A percentile compares a stretch with the other conserved stretches of the same genome.
These are phyloP conservation scores for Bemisia tabaci DNA, from an alignment of 1,140 invertebrate genomes.

Conservation along the genomic window DNA sequence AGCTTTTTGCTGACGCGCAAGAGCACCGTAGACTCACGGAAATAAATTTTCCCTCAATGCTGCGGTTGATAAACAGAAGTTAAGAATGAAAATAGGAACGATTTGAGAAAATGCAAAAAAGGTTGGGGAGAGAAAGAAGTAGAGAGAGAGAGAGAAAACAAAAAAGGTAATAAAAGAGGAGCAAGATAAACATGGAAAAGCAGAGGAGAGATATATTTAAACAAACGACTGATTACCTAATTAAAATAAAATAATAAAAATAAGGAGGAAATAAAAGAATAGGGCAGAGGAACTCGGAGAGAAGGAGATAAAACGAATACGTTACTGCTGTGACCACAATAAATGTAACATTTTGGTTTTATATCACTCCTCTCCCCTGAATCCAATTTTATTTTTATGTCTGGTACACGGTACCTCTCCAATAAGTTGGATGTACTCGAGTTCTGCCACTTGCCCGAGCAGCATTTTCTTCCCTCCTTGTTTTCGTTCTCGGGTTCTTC, in stretches of 20 bases:
- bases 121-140: background rate
- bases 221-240: background rate
- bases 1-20: no score
- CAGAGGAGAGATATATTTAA: background rate
- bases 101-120: background rate
- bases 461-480: background rate
- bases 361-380: background rate
- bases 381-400: background rate
- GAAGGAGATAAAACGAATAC: background rate
- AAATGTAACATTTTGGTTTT: background rate
- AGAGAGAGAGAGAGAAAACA: background rate
- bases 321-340: background rate
- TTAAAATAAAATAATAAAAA: slow-evolving; percentile 1
- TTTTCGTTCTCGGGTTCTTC: background rate
- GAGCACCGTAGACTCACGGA: no score
- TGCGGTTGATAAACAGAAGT: background rate
- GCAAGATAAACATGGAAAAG: background rate
- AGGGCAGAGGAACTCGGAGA: background rate
- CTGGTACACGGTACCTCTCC: background rate
- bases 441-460: background rate
- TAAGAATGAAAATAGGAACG: background rate
- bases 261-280: background rate
- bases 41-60: background rate
- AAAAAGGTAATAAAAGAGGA: background rate
- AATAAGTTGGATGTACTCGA: no score